Evolutionary conservation across 1,140 invertebrate genomes (phyloP), one percentile per base, ranked within the genome.

Genomic region (Drosophila sproati): DNA sequence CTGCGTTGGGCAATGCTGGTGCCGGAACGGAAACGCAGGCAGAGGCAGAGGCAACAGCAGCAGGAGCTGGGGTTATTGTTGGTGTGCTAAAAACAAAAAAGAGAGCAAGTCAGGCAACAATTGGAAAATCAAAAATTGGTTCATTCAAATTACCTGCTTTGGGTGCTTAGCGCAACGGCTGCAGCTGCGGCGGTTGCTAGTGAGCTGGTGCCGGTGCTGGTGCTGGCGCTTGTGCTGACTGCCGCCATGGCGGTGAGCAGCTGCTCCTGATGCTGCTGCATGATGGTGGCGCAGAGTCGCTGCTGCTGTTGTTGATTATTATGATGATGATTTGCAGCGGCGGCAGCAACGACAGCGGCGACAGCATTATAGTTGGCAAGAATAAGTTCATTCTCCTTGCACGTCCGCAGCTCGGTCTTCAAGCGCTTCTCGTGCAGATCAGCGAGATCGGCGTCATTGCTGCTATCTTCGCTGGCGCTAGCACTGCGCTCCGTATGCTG

Each of bases 351-450:
- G 32, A 82, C 81, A 37, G 77, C 88, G 31, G 75, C 78, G 28
- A 80, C 67, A 2, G 80, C 82, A 86, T 91, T 88, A 37, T 78
- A 86, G 32, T 86, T 91, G 52, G 76, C 90, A 56, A 91, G 34
- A 6, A 91, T 75, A 2, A 90, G 67, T 50, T 91, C 80, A 35
- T 78, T 89, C 32, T 91, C 77, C 54, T 85, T 51, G 55, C 35
- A 57, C 3, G 52, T 67, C 56, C 54, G 43, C 41, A 68, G 57
- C 31, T 73, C 59, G 37, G 51, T 73, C 41, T 77, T 91, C 20
- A 86, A 29, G 20, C 80, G 74, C 32, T 86, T 91, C 48, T 63
- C 69, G 10, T 60, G 78, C 28, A 68, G n/a, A 39, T 66, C 50
- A 39, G 64, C 59, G 39, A 64, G 2, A 2, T 52, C 61, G 20